Base-by-base conservation (phyloP, 2,888 invertebrate species). In the Pterobdella sp. region DNA sequence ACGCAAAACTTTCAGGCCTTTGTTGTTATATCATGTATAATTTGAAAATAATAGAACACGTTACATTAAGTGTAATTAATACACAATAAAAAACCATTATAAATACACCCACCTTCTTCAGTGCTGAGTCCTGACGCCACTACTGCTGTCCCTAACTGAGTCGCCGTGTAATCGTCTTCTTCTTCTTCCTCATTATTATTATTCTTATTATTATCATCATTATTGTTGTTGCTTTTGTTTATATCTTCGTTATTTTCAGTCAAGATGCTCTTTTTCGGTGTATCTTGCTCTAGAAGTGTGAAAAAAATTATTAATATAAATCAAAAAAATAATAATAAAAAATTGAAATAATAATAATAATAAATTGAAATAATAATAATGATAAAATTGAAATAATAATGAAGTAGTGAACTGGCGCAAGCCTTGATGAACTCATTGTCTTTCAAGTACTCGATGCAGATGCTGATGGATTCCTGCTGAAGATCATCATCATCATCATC, bases 81-180 rank as follows among this genome's bases (percentile, higher is more conserved):
- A n/a, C n/a, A n/a, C n/a, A n/a, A n/a, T n/a, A n/a, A n/a, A n/a
- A n/a, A n/a, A n/a, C n/a, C n/a, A n/a, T n/a, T n/a, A n/a, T n/a
- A n/a, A n/a, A n/a, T n/a, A n/a, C n/a, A n/a, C n/a, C n/a, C n/a
- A n/a, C n/a, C n/a, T 83, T 97, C 94, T 81, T 91, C 91, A 0
- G 97, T 96, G n/a, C 93, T 90, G 84, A 98, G 88, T 0, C 94
- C 92, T 0, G 96, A 93, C 31, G 93, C 87, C 32, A 97, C 86
- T 81, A 96, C 93, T 29, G 97, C 98, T 81, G 90, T 89, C 0
- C 94, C 97, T 72, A 98, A 86, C 76, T 91, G 89, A 1, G 94
- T 94, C 2, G 94, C 80, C 14, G 49, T 34, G 69, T 75, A 77
- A 26, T n/a, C 35, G 42, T 74, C 56, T 18, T 68, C 34, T 34